Base-by-base conservation (phyloP, 2,797 vertebrate species). In the Lagocephalus sceleratus region DNA sequence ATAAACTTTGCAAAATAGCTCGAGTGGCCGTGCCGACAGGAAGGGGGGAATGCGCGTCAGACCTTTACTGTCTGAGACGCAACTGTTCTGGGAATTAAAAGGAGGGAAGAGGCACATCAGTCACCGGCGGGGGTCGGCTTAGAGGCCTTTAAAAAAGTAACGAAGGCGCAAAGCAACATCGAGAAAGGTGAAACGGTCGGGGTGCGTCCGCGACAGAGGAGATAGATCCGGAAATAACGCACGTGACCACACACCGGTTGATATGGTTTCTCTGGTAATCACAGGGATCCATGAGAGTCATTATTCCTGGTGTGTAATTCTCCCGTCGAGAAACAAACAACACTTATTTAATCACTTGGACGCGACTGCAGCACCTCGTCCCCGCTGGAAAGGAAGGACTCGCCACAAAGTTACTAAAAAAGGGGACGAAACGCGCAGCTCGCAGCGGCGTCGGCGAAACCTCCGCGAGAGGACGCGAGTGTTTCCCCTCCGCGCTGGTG, bases 1-100 rank as follows among this genome's bases (percentile, higher is more conserved):
- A 79, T 68, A 72, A 82, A 83, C 72, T 55, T 66, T 41, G 73
- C 51, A 58, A 55, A 73, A 66, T 26, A 44, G 51, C 47, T 67
- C 53, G 17, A 46, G 52, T 11, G 6, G 59, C 64, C 57, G 39
- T n/a, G 2, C 15, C 16, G 15, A 51, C 43, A 62, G 15, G 3
- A 56, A n/a, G n/a, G 42, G 47, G 45, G 5, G 40, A 19, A 2
- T 15, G 69, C 41, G 66, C 11, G 41, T 21, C 48, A 29, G 63
- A 60, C n/a, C 32, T 47, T 53, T 39, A 67, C 40, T 49, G 20
- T 16, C 32, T 51, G 19, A 21, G 16, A 51, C 57, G 23, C 50
- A 15, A 47, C 17, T 43, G 41, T n/a, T 48, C 25, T 22, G 11
- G 29, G 16, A 35, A 14, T 4, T 12, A 12, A n/a, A 35, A 35